Evolutionary conservation across 2,797 vertebrate species (phyloP).

Genomic region (Halcyon leucocephala): DNA sequence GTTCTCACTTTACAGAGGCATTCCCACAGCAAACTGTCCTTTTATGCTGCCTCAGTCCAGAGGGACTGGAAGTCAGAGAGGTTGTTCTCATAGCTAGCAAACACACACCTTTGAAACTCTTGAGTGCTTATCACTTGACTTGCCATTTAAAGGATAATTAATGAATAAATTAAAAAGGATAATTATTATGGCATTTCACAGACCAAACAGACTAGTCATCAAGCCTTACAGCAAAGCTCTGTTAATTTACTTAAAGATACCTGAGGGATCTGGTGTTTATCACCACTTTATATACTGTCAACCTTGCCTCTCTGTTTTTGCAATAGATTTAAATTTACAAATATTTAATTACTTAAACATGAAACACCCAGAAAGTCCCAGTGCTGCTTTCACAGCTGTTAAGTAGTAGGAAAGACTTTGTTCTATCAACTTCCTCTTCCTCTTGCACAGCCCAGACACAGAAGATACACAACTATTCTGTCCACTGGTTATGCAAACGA

Average conservation of each 20-base stretch:
- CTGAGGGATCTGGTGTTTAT: slow-evolving; percentile 78
- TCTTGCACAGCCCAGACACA: not conserved
- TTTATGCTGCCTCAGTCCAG: not conserved
- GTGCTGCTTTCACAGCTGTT: slow-evolving; percentile 32
- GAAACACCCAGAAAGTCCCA: slow-evolving; percentile 13
- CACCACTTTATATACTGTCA: slow-evolving; percentile 70
- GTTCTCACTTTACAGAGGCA: not conserved
- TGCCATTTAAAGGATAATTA: slow-evolving; percentile 78
- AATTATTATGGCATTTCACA: slow-evolving; percentile 79
- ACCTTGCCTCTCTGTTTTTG: slow-evolving; percentile 48
- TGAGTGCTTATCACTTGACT: slow-evolving; percentile 64
- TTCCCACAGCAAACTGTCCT: not conserved
- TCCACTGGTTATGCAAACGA: not conserved
- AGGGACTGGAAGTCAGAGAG: not conserved
- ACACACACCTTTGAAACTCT: slow-evolving; percentile 64
- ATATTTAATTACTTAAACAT: slow-evolving; percentile 62
- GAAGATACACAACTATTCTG: not conserved
- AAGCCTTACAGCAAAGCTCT: slow-evolving; percentile 72
- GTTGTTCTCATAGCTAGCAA: slow-evolving; percentile 52
- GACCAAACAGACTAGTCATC: slow-evolving; percentile 74
- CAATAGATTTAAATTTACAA: slow-evolving; percentile 66
- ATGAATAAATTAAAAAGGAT: slow-evolving; percentile 78
- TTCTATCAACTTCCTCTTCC: not conserved
- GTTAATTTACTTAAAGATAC: slow-evolving; percentile 76
- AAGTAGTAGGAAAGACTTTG: slow-evolving; percentile 26